These are phyloP conservation scores for Drosophila arizonae DNA, from an alignment of 1,140 invertebrate genomes.

Conservation along the genomic window DNA sequence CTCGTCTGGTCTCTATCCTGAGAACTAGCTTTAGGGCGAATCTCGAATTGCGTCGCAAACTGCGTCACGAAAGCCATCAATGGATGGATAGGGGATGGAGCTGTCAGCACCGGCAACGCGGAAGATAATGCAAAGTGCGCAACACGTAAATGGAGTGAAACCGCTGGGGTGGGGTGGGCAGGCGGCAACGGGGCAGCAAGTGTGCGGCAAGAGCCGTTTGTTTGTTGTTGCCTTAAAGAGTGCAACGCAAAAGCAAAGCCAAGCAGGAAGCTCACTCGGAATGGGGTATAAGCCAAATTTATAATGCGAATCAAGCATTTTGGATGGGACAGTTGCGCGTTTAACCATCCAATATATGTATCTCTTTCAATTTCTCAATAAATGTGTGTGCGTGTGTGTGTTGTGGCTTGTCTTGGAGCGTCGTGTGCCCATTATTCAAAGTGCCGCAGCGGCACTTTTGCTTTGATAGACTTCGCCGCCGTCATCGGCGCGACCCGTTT, in stretches of 20 bases:
- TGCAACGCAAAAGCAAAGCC: background rate
- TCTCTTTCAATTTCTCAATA: slow-evolving; percentile 15
- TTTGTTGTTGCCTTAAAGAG: background rate
- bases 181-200: background rate
- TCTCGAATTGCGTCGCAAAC: no score
- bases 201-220: background rate
- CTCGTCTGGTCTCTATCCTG: no score
- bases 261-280: slow-evolving; percentile 13
- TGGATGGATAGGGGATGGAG: background rate
- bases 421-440: slow-evolving; percentile 44
- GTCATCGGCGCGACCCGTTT: slow-evolving; percentile 29
- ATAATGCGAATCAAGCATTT: slow-evolving; percentile 36
- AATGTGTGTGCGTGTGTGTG: slow-evolving; percentile 8
- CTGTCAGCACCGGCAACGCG: background rate
- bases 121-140: slow-evolving; percentile 11
- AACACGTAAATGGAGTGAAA: slow-evolving; percentile 2
- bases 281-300: background rate
- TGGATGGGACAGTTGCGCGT: slow-evolving; percentile 10
- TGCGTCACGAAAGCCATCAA: no score
- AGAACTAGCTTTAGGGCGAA: no score
- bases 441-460: slow-evolving; percentile 48
- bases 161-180: no score
- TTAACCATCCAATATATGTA: slow-evolving; percentile 12
- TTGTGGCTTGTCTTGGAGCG: slow-evolving; percentile 14
- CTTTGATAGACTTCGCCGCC: slow-evolving; percentile 34